Conservation (phyloP, 2,888 invertebrate genomes). For the Drosophila borborema region DNA sequence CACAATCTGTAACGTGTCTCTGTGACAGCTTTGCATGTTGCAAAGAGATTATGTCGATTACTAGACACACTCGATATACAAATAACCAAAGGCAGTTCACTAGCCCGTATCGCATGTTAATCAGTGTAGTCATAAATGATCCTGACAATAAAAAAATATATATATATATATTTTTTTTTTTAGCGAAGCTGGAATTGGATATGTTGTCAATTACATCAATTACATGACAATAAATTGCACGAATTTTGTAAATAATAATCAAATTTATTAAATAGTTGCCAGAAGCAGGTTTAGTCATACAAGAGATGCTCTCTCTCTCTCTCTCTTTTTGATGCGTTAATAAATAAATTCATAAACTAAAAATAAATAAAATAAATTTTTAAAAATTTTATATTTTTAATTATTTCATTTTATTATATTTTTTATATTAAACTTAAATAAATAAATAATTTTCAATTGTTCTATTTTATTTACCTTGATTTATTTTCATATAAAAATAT, state of each 20-base stretch:
- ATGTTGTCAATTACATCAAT: background rate
- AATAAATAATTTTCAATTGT: too few relatives aligned
- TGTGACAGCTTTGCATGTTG: conserved; percentile 54
- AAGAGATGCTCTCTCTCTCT: too few relatives aligned
- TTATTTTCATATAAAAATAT: too few relatives aligned
- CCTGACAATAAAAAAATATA: conserved; percentile 1
- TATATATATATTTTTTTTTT: background rate
- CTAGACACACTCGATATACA: conserved; percentile 10
- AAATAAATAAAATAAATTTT: too few relatives aligned
- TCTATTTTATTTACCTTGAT: too few relatives aligned
- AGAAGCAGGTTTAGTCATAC: too few relatives aligned
- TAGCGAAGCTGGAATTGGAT: background rate
- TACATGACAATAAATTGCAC: background rate
- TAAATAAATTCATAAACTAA: too few relatives aligned
- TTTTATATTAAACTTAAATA: too few relatives aligned
- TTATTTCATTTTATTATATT: too few relatives aligned
- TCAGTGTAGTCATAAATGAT: conserved; percentile 11
- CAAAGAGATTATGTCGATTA: conserved; percentile 33
- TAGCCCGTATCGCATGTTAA: conserved; percentile 15
- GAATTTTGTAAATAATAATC: background rate
- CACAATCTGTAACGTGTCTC: conserved; percentile 51
- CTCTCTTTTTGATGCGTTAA: too few relatives aligned
- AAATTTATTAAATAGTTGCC: too few relatives aligned
- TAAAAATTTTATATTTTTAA: too few relatives aligned
- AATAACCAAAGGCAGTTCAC: conserved; percentile 14